Evolutionary conservation across 2,888 invertebrate species (phyloP).

Genomic region (Pandemis cinnamomeana): DNA sequence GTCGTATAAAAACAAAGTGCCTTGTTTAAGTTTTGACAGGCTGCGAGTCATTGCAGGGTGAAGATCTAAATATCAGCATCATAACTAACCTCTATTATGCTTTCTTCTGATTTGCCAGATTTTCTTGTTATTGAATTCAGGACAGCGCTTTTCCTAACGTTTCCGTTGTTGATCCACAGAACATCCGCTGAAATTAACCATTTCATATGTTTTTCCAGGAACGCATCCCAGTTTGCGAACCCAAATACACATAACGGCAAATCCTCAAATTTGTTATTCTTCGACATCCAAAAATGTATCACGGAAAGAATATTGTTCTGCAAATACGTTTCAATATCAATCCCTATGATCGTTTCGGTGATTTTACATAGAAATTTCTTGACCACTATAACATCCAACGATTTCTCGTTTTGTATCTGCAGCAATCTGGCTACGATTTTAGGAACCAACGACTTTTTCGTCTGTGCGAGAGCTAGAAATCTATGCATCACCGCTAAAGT

Average conservation of each 20-base stretch:
- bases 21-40: too few species aligned
- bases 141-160: slow-evolving; percentile 58
- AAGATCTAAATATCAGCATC: neutral
- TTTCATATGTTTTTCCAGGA: slow-evolving; percentile 74
- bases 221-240: slow-evolving; percentile 61
- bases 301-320: slow-evolving; percentile 77
- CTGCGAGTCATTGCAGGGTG: too few species aligned
- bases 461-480: slow-evolving; percentile 80
- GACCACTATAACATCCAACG: slow-evolving; percentile 69
- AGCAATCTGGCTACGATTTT: slow-evolving; percentile 82
- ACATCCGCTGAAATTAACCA: slow-evolving; percentile 77
- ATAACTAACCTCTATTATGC: slow-evolving; percentile 60
- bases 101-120: slow-evolving; percentile 50
- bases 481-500: slow-evolving; percentile 84
- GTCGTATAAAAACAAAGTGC: too few species aligned
- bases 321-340: slow-evolving; percentile 63
- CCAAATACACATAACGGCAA: slow-evolving; percentile 76
- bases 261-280: slow-evolving; percentile 62
- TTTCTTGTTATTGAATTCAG: slow-evolving; percentile 54
- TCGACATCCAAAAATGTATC: slow-evolving; percentile 78
- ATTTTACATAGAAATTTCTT: slow-evolving; percentile 75
- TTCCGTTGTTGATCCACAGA: slow-evolving; percentile 68
- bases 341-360: slow-evolving; percentile 54
- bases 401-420: slow-evolving; percentile 79
- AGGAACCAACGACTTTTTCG: slow-evolving; percentile 79